Percentiles rank a stretch among this genome's conserved stretches.
phyloP scores from a whole-genome alignment of 2,797 vertebrate genomes.

The Novumbra hubbsi region DNA sequence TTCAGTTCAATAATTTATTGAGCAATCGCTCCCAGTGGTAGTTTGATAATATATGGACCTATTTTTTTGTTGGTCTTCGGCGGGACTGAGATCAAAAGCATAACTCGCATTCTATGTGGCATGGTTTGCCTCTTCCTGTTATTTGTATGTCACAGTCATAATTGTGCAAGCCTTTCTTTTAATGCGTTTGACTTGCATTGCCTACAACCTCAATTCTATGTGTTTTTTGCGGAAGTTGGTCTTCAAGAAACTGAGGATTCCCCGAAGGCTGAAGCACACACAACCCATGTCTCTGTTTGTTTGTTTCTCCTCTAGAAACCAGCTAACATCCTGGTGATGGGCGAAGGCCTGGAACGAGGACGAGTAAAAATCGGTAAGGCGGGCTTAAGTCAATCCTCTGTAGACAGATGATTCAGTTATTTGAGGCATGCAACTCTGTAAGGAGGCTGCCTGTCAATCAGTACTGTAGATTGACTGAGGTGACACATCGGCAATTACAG shows the following conservation, averaged over 20 bases:
- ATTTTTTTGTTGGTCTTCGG: not conserved
- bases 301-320: slow-evolving; percentile 82
- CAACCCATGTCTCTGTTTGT: slow-evolving; percentile 4
- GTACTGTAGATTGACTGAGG: not conserved
- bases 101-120: not conserved
- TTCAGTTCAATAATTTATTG: not conserved
- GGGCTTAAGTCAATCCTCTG: not conserved
- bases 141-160: not conserved
- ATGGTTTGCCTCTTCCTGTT: not conserved
- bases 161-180: not conserved
- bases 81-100: not conserved
- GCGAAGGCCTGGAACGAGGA: slow-evolving; percentile 93
- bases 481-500: not conserved
- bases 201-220: not conserved
- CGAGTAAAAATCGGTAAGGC: slow-evolving; percentile 95
- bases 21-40: not conserved
- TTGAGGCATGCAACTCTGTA: too few relatives aligned
- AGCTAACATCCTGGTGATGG: slow-evolving; percentile 99
- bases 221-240: not conserved
- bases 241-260: slow-evolving; percentile 4
- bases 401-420: not conserved
- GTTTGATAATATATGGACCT: not conserved
- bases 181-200: not conserved
- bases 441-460: not conserved
- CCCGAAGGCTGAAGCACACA: not conserved